Conservation (phyloP, 2,797 vertebrate genomes). For the Hirundo rustica region DNA sequence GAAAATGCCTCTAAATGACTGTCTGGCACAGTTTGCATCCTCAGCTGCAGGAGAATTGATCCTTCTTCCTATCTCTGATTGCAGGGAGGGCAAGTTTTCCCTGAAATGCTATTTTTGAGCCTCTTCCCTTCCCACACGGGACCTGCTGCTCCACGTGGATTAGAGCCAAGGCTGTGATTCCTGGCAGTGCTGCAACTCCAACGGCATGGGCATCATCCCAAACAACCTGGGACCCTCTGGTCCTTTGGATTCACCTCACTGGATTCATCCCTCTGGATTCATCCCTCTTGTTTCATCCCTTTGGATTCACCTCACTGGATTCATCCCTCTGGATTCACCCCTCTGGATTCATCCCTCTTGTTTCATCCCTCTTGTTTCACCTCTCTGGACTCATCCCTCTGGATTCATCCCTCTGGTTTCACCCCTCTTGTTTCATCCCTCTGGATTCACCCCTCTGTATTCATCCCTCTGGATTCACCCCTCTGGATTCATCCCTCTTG, state of each 20-base stretch:
- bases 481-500: too few relatives aligned
- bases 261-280: neutral
- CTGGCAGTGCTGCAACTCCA: neutral
- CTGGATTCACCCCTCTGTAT: too few relatives aligned
- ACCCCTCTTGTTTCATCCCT: too few relatives aligned
- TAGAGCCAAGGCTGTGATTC: neutral
- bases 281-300: too few relatives aligned
- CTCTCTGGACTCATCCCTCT: too few relatives aligned
- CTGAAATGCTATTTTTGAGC: neutral
- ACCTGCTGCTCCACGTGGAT: neutral
- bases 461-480: too few relatives aligned
- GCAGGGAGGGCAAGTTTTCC: neutral
- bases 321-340: too few relatives aligned
- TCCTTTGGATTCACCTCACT: neutral
- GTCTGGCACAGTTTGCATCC: slow-evolving; percentile 16
- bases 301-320: too few relatives aligned
- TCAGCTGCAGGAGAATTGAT: slow-evolving; percentile 27
- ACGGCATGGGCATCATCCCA: too few relatives aligned
- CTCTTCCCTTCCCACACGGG: neutral
- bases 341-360: too few relatives aligned
- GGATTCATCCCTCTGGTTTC: too few relatives aligned
- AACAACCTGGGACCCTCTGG: neutral
- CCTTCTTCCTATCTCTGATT: neutral
- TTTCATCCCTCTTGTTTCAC: too few relatives aligned
- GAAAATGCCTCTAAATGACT: neutral